Conservation (phyloP, 2,113 vertebrate species). For the Montifringilla adamsi region DNA sequence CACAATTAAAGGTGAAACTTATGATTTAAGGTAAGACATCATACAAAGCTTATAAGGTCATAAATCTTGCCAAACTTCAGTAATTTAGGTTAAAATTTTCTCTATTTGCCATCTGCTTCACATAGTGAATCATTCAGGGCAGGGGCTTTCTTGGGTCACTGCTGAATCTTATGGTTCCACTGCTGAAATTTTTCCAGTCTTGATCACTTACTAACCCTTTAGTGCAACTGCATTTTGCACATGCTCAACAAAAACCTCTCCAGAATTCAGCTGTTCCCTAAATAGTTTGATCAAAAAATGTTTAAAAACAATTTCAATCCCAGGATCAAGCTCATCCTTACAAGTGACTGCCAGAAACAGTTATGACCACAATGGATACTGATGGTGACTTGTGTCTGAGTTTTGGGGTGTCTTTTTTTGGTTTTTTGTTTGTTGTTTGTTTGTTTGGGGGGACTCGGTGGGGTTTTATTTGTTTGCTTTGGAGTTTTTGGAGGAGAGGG, state of each 20-base stretch:
- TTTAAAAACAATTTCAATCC: not conserved
- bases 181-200: not conserved
- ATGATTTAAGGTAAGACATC: not conserved
- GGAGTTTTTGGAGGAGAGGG: accelerated
- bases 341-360: not conserved
- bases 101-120: not conserved
- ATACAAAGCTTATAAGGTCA: not conserved
- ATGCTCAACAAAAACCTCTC: not conserved
- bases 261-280: not conserved
- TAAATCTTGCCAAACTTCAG: not conserved
- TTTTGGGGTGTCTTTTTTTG: too few relatives aligned
- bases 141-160: not conserved
- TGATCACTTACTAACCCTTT: not conserved
- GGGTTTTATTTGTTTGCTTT: too few relatives aligned
- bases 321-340: not conserved
- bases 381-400: not conserved
- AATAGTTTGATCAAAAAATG: not conserved
- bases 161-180: not conserved
- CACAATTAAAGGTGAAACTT: not conserved
- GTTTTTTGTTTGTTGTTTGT: not conserved
- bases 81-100: not conserved
- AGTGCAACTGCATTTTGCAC: not conserved
- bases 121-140: not conserved
- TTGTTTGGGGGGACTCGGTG: not conserved
- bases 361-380: not conserved